phyloP scores from a whole-genome alignment of 2,888 invertebrate genomes.

The Proisotoma minuta region DNA sequence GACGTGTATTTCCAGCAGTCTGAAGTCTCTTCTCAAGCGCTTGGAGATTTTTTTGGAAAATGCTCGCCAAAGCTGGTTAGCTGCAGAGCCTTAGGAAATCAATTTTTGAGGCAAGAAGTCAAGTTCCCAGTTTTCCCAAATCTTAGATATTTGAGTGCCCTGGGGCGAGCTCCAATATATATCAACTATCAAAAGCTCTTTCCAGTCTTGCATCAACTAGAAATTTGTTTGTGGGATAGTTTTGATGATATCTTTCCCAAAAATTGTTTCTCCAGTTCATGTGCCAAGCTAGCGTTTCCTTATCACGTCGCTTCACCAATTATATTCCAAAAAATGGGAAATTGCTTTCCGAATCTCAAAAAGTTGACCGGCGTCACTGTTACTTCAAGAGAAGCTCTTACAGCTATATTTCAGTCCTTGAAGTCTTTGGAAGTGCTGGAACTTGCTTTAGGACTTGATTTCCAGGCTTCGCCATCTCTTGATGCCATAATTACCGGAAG shows the following conservation, averaged over 20 bases:
- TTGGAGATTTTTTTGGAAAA: slow-evolving; percentile 16
- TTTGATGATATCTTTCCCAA: slow-evolving; percentile 20
- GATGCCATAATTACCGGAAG: slow-evolving; percentile 21
- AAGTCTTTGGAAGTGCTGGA: slow-evolving; percentile 13
- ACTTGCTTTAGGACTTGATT: slow-evolving; percentile 19
- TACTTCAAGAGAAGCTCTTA: slow-evolving; percentile 9
- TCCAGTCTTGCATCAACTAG: slow-evolving; percentile 17
- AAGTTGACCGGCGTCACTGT: slow-evolving; percentile 13
- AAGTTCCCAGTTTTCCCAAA: slow-evolving; percentile 20
- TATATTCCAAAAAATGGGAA: slow-evolving; percentile 16
- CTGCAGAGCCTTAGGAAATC: slow-evolving; percentile 25
- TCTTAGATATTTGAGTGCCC: slow-evolving; percentile 14
- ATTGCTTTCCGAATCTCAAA: slow-evolving; percentile 24
- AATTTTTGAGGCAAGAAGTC: slow-evolving; percentile 18
- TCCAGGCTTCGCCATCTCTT: slow-evolving; percentile 17
- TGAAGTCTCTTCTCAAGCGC: slow-evolving; percentile 7
- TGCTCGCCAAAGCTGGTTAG: slow-evolving; percentile 16
- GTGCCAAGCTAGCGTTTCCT: slow-evolving; percentile 17
- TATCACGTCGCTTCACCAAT: slow-evolving; percentile 10
- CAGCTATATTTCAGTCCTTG: slow-evolving; percentile 14
- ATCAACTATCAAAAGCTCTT: slow-evolving; percentile 15
- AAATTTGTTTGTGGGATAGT: slow-evolving; percentile 24
- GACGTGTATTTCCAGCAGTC: slow-evolving; percentile 30
- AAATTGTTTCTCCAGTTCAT: slow-evolving; percentile 17
- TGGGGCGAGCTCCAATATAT: slow-evolving; percentile 16